Base-by-base conservation (phyloP, 2,113 vertebrate species). In the Crotophaga sulcirostris region DNA sequence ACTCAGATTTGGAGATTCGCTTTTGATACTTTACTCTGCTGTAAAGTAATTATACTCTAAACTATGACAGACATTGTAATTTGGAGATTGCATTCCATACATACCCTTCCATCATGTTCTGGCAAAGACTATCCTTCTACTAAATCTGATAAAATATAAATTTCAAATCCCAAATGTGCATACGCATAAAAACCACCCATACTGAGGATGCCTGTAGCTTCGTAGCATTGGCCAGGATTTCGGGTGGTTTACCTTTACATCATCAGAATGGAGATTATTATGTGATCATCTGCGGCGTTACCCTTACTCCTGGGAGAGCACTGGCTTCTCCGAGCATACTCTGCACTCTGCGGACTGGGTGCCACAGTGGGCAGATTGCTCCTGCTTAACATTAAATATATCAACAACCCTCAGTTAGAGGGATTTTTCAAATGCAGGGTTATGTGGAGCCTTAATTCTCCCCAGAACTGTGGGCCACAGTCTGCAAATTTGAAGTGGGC, bases 31-130 rank as follows among this genome's bases (percentile, higher is more conserved):
- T 90, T 69, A 21, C 54, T 52, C 26, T 60, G 44, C 76, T 81
- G 55, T 76, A 45, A 54, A 75, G 60, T 94, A 92, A 92, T 95
- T 84, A 60, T 36, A 40, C 52, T 80, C 38, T 84, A 63, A 89
- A 74, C 69, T 74, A n/a, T 79, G 78, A 59, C 58, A 83, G 58
- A 25, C 56, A 87, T 44, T 75, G 38, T 90, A 78, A 84, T 88
- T 82, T 79, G 56, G 78, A 85, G 67, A 72, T 72, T 88, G 83
- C 94, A 72, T 92, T 93, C 93, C 80, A 67, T 80, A 73, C 83
- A 54, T 94, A 70, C 31, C 34, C 63, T 90, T 89, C 72, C 36
- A 31, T 83, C n/a, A 0, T 86, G 72, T 95, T 92, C 84, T 95
- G 87, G 89, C 84, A 92, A 70, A 78, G 82, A 60, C 78, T 34